These are phyloP conservation scores for Pegoplata infirma DNA, from an alignment of 2,888 invertebrate species.

Conservation along the genomic window DNA sequence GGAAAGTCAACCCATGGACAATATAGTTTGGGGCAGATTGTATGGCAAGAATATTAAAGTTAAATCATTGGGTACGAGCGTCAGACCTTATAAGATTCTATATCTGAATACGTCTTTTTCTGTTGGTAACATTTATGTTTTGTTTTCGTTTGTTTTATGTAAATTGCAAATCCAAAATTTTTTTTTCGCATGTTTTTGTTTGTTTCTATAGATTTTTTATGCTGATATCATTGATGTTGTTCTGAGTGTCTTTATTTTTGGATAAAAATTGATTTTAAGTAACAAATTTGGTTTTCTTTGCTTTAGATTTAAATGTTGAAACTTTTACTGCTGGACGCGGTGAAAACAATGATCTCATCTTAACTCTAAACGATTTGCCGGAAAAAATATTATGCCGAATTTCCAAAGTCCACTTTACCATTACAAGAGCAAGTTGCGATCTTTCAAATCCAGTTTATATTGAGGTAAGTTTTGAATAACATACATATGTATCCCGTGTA, in stretches of 20 bases:
- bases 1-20: slow-evolving; percentile 77
- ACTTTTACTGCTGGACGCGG: slow-evolving; percentile 78
- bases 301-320: slow-evolving; percentile 77
- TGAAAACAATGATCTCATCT: slow-evolving; percentile 76
- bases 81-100: slow-evolving; percentile 69
- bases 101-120: slow-evolving; percentile 72
- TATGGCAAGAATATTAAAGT: slow-evolving; percentile 76
- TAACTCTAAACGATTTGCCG: slow-evolving; percentile 74
- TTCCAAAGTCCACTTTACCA: slow-evolving; percentile 80
- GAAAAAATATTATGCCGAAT: slow-evolving; percentile 76
- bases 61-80: slow-evolving; percentile 76
- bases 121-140: slow-evolving; percentile 71
- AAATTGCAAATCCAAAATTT: background rate
- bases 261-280: background rate
- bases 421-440: slow-evolving; percentile 76
- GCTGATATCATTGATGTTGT: background rate
- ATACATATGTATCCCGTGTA: background rate
- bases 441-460: slow-evolving; percentile 76
- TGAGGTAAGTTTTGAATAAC: slow-evolving; percentile 68
- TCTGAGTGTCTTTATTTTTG: background rate
- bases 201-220: slow-evolving; percentile 11
- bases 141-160: slow-evolving; percentile 5
- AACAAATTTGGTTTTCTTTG: no score
- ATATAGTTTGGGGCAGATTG: slow-evolving; percentile 76
- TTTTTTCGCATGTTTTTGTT: background rate